phyloP scores from a whole-genome alignment of 2,113 vertebrate species.

The Ursus arctos region DNA sequence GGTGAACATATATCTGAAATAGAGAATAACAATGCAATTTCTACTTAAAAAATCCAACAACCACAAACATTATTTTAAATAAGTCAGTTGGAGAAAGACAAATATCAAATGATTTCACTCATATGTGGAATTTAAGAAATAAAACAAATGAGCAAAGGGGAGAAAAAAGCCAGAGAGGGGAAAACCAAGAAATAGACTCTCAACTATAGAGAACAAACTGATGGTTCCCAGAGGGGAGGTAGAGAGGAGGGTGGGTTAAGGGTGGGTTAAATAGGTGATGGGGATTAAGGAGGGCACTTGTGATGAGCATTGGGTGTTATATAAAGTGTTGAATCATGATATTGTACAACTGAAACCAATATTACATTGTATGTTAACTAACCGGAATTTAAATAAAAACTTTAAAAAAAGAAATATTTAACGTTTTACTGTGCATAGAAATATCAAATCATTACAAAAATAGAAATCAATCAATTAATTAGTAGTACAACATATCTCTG shows the following conservation, averaged over 20 bases:
- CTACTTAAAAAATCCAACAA: not conserved
- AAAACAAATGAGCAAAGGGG: not conserved
- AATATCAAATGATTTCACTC: not conserved
- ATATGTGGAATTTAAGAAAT: not conserved
- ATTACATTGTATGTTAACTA: not conserved
- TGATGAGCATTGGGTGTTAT: not conserved
- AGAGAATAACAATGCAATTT: not conserved
- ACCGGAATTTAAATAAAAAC: not conserved
- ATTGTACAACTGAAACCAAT: not conserved
- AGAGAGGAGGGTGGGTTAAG: not conserved
- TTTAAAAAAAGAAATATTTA: not conserved
- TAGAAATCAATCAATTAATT: not conserved
- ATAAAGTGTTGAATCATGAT: not conserved
- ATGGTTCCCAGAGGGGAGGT: not conserved
- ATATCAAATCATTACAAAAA: not conserved
- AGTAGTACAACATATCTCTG: not conserved
- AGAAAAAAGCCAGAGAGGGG: not conserved
- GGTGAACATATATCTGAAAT: not conserved
- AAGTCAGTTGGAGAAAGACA: not conserved
- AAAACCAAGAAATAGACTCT: not conserved
- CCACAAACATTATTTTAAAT: not conserved
- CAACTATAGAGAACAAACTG: not conserved
- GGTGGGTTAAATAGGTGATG: not conserved
- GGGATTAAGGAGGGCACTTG: not conserved
- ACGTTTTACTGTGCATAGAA: not conserved